Percentiles rank a stretch among this genome's conserved stretches.
These are phyloP conservation scores for Vulpes lagopus DNA, from an alignment of 2,113 vertebrate genomes.

Conservation along the genomic window DNA sequence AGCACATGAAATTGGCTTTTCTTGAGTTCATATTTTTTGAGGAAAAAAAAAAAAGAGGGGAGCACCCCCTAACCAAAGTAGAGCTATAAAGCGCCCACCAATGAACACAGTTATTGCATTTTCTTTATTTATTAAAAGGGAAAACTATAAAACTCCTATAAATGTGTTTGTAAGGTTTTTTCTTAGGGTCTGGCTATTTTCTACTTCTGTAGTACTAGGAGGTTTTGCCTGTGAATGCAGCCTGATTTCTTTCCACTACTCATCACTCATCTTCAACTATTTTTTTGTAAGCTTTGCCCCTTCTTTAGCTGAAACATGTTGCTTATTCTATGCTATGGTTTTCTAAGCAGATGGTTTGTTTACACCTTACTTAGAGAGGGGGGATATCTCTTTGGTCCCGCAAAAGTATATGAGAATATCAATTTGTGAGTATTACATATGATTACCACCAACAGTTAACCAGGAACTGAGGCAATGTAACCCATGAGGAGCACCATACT, in stretches of 20 bases:
- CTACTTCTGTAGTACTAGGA: slow-evolving; percentile 60
- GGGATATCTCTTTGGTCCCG: slow-evolving; percentile 64
- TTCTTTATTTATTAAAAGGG: slow-evolving; percentile 66
- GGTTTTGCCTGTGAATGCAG: slow-evolving; percentile 70
- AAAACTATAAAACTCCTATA: slow-evolving; percentile 73
- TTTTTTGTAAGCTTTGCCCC: slow-evolving; percentile 50
- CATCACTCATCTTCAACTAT: slow-evolving; percentile 8
- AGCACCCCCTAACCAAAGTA: slow-evolving; percentile 79
- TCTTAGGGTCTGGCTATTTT: slow-evolving; percentile 59
- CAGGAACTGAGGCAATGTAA: slow-evolving; percentile 11
- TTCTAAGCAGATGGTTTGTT: slow-evolving; percentile 75
- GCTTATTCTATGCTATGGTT: slow-evolving; percentile 47
- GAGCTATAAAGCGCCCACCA: slow-evolving; percentile 80
- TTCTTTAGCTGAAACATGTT: slow-evolving; percentile 62
- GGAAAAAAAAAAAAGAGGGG: slow-evolving; percentile 40
- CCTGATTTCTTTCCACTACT: slow-evolving; percentile 55
- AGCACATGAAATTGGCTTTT: slow-evolving; percentile 91
- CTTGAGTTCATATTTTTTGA: slow-evolving; percentile 87
- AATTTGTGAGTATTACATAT: slow-evolving; percentile 71
- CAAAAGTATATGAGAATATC: slow-evolving; percentile 74
- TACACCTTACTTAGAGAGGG: slow-evolving; percentile 66
- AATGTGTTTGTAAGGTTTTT: background rate
- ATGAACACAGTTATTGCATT: slow-evolving; percentile 63
- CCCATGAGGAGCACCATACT: slow-evolving; percentile 52
- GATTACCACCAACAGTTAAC: slow-evolving; percentile 67